Evolutionary conservation across 2,797 vertebrate species (phyloP), one percentile per base, ranked within the genome.

Genomic region (Oreonectes daqikongensis): DNA sequence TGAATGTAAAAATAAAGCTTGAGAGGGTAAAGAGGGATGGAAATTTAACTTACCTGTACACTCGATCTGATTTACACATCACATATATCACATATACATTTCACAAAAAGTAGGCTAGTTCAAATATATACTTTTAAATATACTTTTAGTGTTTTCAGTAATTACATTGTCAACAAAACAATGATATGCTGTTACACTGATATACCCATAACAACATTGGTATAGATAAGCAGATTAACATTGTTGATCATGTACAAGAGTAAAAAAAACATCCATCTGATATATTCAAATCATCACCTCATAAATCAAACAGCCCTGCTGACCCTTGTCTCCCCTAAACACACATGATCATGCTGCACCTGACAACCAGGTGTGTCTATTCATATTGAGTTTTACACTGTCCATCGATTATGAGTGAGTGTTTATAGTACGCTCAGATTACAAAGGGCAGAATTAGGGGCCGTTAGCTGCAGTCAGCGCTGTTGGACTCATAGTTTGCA

Each of bases 371-470:
- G 84, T 85, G 84, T 53, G 64, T 55, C 35, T 80, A 50, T 67
- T 66, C 40, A 7, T 72, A 60, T 57, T 66, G 67, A 72, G 57
- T 20, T 61, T 61, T 81, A 75, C 67, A 35, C 63, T 77, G 50
- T 72, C 55, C 57, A 68, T 74, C 18, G 67, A 80, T 26, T 75
- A 64, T 73, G 22, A 75, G 67, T 78, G 77, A 63, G 70, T 75
- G 66, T 80, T 84, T 82, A 81, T 78, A 73, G 79, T 85, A 80
- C 10, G 79, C 63, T 82, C 84, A 75, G 61, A 79, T 82, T 83
- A 83, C 82, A 83, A 79, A 82, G 79, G 69, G 68, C 67, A 84
- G 67, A 79, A 80, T 77, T 77, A 72, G 60, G 78, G 70, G 71
- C 80, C 40, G 50, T 81, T 79, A 79, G 50, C 76, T 79, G 67